Percentiles rank a stretch among this genome's conserved stretches.
Evolutionary conservation across 2,113 vertebrate genomes (phyloP).

Genomic region (Loxodonta africana): DNA sequence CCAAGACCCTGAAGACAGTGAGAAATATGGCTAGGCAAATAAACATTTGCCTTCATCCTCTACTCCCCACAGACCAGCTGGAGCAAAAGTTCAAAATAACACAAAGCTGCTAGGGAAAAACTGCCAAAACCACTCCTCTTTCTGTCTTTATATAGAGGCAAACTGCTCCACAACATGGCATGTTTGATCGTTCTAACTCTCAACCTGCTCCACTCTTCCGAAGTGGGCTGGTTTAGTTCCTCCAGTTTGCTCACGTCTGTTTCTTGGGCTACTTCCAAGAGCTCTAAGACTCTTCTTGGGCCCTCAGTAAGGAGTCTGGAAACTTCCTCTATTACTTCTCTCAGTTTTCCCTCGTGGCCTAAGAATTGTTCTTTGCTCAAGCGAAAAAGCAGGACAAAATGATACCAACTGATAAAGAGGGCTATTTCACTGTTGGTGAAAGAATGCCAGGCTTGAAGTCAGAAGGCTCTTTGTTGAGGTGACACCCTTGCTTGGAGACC

Average conservation of each 20-base stretch:
- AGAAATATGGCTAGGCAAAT: neutral
- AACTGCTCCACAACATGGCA: neutral
- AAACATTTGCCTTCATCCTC: fast-evolving
- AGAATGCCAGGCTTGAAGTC: neutral
- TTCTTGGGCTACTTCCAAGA: neutral
- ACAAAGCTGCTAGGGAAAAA: fast-evolving
- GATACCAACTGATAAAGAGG: neutral
- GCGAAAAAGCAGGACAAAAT: neutral
- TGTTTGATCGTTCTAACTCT: neutral
- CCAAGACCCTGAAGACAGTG: neutral
- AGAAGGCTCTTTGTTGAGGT: neutral
- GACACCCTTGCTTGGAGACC: fast-evolving
- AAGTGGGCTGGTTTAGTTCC: fast-evolving
- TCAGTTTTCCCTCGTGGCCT: neutral
- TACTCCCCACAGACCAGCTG: neutral
- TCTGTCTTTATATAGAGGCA: fast-evolving
- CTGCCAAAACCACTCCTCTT: neutral
- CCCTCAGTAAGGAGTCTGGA: neutral
- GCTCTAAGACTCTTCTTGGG: fast-evolving
- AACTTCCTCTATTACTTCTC: neutral
- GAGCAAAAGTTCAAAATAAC: neutral
- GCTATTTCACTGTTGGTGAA: neutral
- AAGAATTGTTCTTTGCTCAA: neutral
- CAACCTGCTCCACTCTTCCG: neutral
- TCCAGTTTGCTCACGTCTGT: fast-evolving